Conservation (phyloP, 2,113 vertebrate genomes). For the Vulpes ferrilata region DNA sequence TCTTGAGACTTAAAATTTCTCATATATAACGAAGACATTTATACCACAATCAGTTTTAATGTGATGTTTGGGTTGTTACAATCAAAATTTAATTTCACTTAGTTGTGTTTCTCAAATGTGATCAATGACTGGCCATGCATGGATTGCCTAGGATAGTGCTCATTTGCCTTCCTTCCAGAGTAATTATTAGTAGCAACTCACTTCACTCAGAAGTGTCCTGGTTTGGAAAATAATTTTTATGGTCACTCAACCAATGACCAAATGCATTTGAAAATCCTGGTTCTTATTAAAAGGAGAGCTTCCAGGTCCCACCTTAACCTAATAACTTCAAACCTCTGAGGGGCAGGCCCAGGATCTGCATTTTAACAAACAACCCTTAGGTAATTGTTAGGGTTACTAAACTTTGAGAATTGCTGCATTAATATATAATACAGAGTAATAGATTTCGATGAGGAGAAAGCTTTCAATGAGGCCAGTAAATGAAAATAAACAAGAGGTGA, state of each 20-base stretch:
- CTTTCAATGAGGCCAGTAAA: not conserved
- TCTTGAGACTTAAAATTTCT: not conserved
- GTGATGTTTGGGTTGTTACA: not conserved
- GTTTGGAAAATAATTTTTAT: not conserved
- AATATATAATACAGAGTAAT: not conserved
- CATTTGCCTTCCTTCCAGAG: not conserved
- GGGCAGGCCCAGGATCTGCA: not conserved
- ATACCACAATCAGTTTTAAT: not conserved
- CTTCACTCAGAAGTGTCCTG: not conserved
- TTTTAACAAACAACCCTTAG: not conserved
- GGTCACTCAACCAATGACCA: not conserved
- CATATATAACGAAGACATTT: not conserved
- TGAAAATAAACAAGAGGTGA: not conserved
- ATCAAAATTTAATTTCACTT: not conserved
- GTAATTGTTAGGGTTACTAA: not conserved
- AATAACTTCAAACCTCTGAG: not conserved
- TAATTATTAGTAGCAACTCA: not conserved
- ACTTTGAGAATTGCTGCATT: not conserved
- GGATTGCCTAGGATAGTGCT: not conserved
- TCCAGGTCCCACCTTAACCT: not conserved
- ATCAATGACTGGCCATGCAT: not conserved
- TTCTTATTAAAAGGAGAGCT: not conserved
- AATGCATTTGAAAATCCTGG: not conserved
- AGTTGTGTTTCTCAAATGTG: not conserved
- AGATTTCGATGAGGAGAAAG: not conserved